phyloP scores from a whole-genome alignment of 2,888 invertebrate species.

The Hypselothyrea guttata region DNA sequence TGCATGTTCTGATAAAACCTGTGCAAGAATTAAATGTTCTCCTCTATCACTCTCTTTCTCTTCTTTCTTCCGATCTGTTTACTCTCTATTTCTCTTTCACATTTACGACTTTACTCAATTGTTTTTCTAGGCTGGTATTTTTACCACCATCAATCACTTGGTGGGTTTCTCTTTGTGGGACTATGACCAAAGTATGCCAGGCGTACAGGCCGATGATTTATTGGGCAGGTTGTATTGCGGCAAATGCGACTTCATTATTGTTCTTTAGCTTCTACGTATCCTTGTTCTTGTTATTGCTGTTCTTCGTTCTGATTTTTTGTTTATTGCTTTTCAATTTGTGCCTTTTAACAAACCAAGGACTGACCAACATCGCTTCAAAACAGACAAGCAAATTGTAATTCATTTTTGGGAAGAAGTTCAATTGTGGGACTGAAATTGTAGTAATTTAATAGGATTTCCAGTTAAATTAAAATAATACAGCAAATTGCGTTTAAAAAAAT shows the following conservation, averaged over 20 bases:
- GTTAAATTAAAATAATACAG: too few species aligned
- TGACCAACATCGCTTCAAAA: not conserved
- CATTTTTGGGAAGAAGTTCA: too few species aligned
- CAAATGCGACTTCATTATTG: conserved; percentile 46
- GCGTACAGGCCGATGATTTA: conserved; percentile 90
- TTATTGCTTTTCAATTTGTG: conserved; percentile 1
- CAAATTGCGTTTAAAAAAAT: too few species aligned
- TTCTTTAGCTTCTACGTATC: conserved; percentile 18
- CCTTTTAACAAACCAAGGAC: conserved; percentile 7
- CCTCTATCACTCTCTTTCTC: conserved; percentile 14
- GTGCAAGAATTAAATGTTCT: conserved; percentile 2
- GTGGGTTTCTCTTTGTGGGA: conserved; percentile 90
- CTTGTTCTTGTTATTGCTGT: conserved; percentile 40
- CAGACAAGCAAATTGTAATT: too few species aligned
- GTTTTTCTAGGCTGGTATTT: conserved; percentile 85
- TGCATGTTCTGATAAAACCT: conserved; percentile 37
- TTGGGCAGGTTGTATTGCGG: conserved; percentile 89
- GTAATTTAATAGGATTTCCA: too few species aligned
- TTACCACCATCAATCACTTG: conserved; percentile 89
- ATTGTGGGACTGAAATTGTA: too few species aligned
- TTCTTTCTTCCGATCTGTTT: conserved; percentile 21
- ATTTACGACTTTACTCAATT: conserved; percentile 46
- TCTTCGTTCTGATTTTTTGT: conserved; percentile 36
- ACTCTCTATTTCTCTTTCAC: conserved; percentile 23
- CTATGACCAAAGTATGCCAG: conserved; percentile 91